Evolutionary conservation across 1,140 invertebrate genomes (phyloP).

Genomic region (Aphelenchoides besseyi): DNA sequence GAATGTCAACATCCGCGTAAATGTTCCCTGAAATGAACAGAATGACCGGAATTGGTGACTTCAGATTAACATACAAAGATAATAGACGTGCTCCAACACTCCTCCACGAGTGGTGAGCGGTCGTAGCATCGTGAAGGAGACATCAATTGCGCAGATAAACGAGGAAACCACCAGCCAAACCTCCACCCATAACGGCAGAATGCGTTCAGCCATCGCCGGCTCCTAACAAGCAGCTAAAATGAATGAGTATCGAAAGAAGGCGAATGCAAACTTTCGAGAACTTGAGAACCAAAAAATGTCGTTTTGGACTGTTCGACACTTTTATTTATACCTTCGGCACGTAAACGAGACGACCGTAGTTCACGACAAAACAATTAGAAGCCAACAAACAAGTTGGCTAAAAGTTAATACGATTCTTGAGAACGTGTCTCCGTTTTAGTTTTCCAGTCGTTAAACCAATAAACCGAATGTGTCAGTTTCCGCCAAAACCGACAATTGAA

Average conservation of each 20-base stretch:
- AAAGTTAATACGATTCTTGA: too few species aligned
- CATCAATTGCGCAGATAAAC: conserved; percentile 52
- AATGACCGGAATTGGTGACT: conserved; percentile 7
- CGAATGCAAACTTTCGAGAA: not conserved
- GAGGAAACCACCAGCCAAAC: conserved; percentile 48
- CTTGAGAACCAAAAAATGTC: not conserved
- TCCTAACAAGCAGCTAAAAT: not conserved
- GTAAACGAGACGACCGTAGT: conserved; percentile 1
- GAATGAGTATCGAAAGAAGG: not conserved
- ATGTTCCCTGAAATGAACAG: conserved; percentile 52
- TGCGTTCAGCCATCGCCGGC: not conserved
- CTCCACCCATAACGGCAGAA: conserved; percentile 47
- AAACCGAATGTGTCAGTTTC: too few species aligned
- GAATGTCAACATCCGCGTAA: conserved; percentile 55
- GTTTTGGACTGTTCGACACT: too few species aligned
- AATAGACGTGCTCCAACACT: conserved; percentile 39
- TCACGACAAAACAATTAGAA: too few species aligned
- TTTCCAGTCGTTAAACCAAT: too few species aligned
- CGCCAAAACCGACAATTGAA: too few species aligned
- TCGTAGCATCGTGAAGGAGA: conserved; percentile 54
- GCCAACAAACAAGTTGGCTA: too few species aligned
- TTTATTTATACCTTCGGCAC: too few species aligned
- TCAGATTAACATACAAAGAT: conserved; percentile 40
- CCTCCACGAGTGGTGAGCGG: conserved; percentile 47
- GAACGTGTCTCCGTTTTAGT: too few species aligned